These are phyloP conservation scores for Hydrophis major DNA, from an alignment of 2,797 vertebrate species.

Conservation along the genomic window DNA sequence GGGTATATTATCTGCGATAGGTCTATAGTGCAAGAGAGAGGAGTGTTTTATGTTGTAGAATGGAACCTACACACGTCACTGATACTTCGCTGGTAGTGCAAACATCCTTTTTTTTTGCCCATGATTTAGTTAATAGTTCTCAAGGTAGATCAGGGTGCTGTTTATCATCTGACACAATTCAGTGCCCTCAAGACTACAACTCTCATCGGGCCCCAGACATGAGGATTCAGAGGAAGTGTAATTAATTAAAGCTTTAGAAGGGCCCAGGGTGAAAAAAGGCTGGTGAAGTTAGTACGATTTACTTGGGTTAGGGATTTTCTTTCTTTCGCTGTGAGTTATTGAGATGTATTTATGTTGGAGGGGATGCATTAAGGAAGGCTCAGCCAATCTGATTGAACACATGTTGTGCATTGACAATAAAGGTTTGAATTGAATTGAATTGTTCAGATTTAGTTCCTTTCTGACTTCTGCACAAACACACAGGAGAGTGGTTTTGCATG, in stretches of 20 bases:
- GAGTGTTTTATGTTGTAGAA: too few species aligned
- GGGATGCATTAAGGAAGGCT: too few species aligned
- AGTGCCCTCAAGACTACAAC: background rate
- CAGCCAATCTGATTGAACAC: too few species aligned
- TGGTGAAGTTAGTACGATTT: too few species aligned
- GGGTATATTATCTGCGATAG: background rate
- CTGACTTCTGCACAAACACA: background rate
- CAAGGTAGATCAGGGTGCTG: background rate
- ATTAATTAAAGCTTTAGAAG: background rate
- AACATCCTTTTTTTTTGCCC: background rate
- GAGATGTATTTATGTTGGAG: too few species aligned
- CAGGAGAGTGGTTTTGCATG: background rate
- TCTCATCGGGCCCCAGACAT: background rate
- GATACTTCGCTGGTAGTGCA: background rate
- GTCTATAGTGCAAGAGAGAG: background rate
- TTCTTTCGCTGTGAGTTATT: too few species aligned
- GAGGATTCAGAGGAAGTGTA: background rate
- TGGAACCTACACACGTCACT: too few species aligned
- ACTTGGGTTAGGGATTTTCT: too few species aligned
- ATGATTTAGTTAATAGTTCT: background rate
- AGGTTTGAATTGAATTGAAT: too few species aligned
- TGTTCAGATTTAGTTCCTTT: background rate
- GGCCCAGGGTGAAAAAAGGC: background rate
- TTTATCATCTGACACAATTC: too few species aligned
- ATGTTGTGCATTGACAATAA: too few species aligned